Base-by-base conservation (phyloP, 2,797 vertebrate species). In the Chloroceryle inda region DNA sequence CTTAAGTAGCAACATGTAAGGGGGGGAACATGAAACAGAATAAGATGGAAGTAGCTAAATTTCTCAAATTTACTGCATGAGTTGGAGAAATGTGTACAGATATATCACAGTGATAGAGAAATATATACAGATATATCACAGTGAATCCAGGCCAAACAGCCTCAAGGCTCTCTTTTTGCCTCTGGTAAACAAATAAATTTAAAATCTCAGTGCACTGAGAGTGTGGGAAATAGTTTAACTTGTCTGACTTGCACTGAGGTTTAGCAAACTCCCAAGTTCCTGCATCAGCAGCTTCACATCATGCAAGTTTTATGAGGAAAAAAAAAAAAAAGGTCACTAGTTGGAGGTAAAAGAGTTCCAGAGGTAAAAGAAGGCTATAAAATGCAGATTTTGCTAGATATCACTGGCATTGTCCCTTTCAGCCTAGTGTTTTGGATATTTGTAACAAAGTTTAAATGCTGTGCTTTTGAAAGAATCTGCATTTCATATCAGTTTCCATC, bases 401-500 rank as follows among this genome's bases (percentile, higher is more conserved):
- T 13, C 4, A 1, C 56, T 80, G 52, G 9, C 44, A 35, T 64
- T 93, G 53, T 71, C 78, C 49, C 61, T 90, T 56, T 87, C 71
- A 91, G 42, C 22, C 26, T 42, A 19, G 7, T 19, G 27, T 67
- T 85, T 88, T 62, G 49, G 44, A 73, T 73, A 79, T 94, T 53
- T 79, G 56, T 69, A 79, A 47, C 9, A 89, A 91, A 86, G 76
- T 56, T 33, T 87, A 89, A 87, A 74, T 74, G 66, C 45, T 67
- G 40, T 69, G n/a, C 31, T 67, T 90, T 62, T 33, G 53, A 86
- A 94, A 78, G 50, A 16, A 62, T 84, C 59, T 73, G 63, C 35
- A 29, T 85, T 91, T 89, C 86, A 33, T 94, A 89, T 87, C 91
- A 71, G 81, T 82, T 95, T 84, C 83, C 86, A 89, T 87, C 80